These are phyloP conservation scores for Electrophaes corylata DNA, from an alignment of 2,888 invertebrate species.

Conservation along the genomic window DNA sequence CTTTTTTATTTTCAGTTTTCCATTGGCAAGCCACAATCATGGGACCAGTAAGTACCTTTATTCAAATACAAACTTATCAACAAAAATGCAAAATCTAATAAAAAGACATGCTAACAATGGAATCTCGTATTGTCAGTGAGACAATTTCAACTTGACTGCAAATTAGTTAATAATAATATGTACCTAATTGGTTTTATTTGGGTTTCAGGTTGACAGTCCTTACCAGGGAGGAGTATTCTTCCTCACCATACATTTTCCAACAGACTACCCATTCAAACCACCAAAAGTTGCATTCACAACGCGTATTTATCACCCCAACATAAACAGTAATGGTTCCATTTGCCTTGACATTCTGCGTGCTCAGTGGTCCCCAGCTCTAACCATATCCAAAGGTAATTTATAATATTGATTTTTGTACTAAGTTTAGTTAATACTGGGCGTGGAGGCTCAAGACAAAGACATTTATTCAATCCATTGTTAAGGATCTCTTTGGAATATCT, in stretches of 20 bases:
- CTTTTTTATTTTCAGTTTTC: conserved; percentile 92
- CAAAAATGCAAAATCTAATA: not conserved
- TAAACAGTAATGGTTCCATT: conserved; percentile 99
- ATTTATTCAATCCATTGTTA: no score
- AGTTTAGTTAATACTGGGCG: not conserved
- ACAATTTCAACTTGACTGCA: not conserved
- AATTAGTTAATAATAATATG: not conserved
- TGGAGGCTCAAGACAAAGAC: no score
- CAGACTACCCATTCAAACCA: conserved; percentile 99
- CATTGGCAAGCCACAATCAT: conserved; percentile 99
- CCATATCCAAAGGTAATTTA: conserved; percentile 97
- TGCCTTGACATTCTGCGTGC: conserved; percentile 99
- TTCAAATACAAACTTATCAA: not conserved
- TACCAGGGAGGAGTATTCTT: conserved; percentile 99
- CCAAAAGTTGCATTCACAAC: conserved; percentile 99
- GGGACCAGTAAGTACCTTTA: conserved; percentile 95
- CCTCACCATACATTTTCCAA: conserved; percentile 99
- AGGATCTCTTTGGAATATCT: no score
- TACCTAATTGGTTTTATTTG: conserved; percentile 23
- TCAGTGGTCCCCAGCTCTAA: conserved; percentile 99
- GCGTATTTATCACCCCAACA: conserved; percentile 99
- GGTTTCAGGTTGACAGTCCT: conserved; percentile 97
- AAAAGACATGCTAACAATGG: not conserved
- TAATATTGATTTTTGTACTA: conserved; percentile 11
- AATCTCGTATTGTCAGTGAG: not conserved